Evolutionary conservation across 2,113 vertebrate species (phyloP).

Genomic region (Phyllostomus discolor): DNA sequence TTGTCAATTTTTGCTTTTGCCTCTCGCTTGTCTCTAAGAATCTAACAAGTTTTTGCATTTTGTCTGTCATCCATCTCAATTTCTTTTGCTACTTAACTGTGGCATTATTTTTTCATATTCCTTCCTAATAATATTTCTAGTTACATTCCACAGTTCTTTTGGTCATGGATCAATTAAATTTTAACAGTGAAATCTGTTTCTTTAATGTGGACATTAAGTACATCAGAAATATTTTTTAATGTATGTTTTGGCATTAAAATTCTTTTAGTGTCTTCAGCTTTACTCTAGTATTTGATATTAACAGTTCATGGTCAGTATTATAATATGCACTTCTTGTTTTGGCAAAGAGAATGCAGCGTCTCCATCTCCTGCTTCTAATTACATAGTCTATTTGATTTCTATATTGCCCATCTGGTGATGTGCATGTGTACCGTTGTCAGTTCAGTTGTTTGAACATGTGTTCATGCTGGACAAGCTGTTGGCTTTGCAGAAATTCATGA

Average conservation of each 20-base stretch:
- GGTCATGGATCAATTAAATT: not conserved
- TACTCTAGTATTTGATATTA: not conserved
- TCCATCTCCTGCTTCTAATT: not conserved
- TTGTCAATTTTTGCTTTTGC: not conserved
- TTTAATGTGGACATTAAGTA: not conserved
- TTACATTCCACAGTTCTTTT: not conserved
- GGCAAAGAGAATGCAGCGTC: not conserved
- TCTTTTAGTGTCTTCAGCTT: not conserved
- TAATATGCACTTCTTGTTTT: not conserved
- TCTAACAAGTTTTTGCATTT: not conserved
- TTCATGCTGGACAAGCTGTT: not conserved
- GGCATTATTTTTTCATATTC: not conserved
- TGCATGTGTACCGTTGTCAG: not conserved
- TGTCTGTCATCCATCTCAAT: not conserved
- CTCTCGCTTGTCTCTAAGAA: not conserved
- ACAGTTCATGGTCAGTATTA: not conserved
- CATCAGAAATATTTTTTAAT: not conserved
- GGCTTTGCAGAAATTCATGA: not conserved
- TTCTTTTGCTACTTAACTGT: not conserved
- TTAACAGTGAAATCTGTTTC: not conserved
- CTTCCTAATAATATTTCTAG: not conserved
- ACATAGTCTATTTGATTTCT: not conserved
- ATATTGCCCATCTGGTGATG: not conserved
- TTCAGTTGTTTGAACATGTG: not conserved
- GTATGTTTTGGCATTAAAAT: not conserved